Percentiles rank a stretch among this genome's conserved stretches.
Evolutionary conservation across 2,888 invertebrate genomes (phyloP).

Genomic region (Arge pagana): DNA sequence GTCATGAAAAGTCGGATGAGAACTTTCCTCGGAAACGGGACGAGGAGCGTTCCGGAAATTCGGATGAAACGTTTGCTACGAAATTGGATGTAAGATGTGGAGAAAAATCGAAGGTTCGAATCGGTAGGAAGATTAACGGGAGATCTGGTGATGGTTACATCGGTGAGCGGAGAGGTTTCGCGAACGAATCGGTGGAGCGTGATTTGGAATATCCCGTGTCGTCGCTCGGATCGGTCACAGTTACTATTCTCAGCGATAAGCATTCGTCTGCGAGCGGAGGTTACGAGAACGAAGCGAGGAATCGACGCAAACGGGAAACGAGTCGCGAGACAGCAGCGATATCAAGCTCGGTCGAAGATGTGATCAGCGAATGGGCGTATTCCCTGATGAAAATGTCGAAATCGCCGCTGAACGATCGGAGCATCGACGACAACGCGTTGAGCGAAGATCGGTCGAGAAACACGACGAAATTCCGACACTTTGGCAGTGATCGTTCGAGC

Average conservation of each 20-base stretch:
- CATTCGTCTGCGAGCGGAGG: neutral
- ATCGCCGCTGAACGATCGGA: too few species aligned
- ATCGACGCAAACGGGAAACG: neutral
- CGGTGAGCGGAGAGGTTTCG: too few species aligned
- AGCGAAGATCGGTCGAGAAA: neutral
- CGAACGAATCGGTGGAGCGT: neutral
- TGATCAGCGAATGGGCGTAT: conserved; percentile 35
- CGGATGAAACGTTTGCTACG: too few species aligned
- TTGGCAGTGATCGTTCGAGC: too few species aligned
- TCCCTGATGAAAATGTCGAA: neutral
- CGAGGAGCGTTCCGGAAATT: too few species aligned
- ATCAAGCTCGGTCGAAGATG: conserved; percentile 38
- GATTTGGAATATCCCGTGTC: neutral
- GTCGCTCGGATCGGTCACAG: neutral
- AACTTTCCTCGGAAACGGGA: too few species aligned
- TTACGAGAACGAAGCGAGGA: neutral
- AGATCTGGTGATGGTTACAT: too few species aligned
- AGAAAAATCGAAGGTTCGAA: too few species aligned
- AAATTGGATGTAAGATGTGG: too few species aligned
- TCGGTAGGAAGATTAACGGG: too few species aligned
- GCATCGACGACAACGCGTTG: neutral
- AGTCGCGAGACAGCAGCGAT: conserved; percentile 33
- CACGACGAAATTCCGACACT: neutral
- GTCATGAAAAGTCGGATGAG: too few species aligned
- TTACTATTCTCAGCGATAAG: neutral